Evolutionary conservation across 2,888 invertebrate genomes (phyloP).

Genomic region (Dasypolia templi): DNA sequence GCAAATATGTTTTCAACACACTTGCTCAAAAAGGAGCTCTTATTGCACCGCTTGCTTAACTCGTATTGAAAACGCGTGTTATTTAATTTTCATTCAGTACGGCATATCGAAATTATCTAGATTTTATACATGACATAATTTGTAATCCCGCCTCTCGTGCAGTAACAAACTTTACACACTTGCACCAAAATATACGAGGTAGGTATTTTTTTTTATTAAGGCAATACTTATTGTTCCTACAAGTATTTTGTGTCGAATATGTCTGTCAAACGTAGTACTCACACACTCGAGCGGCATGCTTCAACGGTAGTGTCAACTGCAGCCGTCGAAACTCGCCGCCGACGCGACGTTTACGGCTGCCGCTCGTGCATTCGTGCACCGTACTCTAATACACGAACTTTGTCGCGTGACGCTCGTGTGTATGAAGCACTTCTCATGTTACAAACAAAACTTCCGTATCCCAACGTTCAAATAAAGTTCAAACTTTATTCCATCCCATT

Average conservation of each 20-base stretch:
- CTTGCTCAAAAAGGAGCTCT: background rate
- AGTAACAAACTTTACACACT: background rate
- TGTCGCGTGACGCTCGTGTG: too few relatives aligned
- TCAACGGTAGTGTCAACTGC: too few relatives aligned
- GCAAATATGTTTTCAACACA: too few relatives aligned
- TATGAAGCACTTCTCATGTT: too few relatives aligned
- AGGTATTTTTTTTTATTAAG: background rate
- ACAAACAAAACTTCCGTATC: background rate
- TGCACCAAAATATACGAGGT: too few relatives aligned
- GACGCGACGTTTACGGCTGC: too few relatives aligned
- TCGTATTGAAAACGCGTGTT: too few relatives aligned
- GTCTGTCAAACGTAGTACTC: background rate
- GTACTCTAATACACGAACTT: too few relatives aligned
- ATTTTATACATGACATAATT: background rate
- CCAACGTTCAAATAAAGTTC: background rate
- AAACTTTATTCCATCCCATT: background rate
- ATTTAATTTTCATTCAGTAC: background rate
- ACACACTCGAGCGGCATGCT: too few relatives aligned
- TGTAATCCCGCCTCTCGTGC: background rate
- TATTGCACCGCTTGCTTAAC: background rate
- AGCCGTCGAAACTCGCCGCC: too few relatives aligned
- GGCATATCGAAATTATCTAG: background rate
- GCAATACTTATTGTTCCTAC: background rate
- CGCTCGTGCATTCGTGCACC: too few relatives aligned
- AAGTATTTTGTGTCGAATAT: background rate